Evolutionary conservation across 2,797 vertebrate genomes (phyloP), one percentile per base, ranked within the genome.

Genomic region (Loris lydekkerianus): DNA sequence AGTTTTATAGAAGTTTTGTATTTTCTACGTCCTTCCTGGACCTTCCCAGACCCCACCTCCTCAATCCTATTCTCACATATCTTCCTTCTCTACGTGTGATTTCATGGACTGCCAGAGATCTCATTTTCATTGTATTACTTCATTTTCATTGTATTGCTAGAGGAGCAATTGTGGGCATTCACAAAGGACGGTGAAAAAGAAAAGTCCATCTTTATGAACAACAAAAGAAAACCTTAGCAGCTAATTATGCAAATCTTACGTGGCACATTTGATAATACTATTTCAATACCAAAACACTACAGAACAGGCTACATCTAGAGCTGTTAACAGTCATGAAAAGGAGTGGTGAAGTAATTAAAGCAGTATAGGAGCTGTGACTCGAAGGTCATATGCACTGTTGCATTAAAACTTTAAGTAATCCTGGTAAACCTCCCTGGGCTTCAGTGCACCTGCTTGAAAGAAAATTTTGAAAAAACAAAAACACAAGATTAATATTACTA

Each of bases 391-490:
- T 87, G 83, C 53, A 40, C 90, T 91, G 86, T 95, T 95, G 92
- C 91, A 91, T 97, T 96, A 97, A 97, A 96, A 97, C 94, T 96
- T 85, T 82, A 96, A 96, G 92, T 95, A 97, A 97, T 89, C 82
- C 85, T 37, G 25, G 40, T 86, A 96, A 96, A 91, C 65, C 85
- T 95, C 89, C 80, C 89, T 88, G 43, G 46, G 92, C 92, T 97
- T 92, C 82, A 4, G 49, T 53, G 37, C 76, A 81, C 89, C 96
- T 94, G 65, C 84, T 90, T 92, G 86, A 96, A 89, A 96, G 87
- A 93, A 87, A 96, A 90, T 65, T 86, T 90, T 92, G 88, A 95
- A 87, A 96, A 85, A 96, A 89, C 53, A 14, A 72, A 81, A 96
- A 94, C 82, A 43, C 43, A 93, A 84, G 58, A 96, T 97, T 96